Percentiles rank a stretch among this genome's conserved stretches.
These are phyloP conservation scores for Rallus crepitans DNA, from an alignment of 2,797 vertebrate genomes.

Conservation along the genomic window DNA sequence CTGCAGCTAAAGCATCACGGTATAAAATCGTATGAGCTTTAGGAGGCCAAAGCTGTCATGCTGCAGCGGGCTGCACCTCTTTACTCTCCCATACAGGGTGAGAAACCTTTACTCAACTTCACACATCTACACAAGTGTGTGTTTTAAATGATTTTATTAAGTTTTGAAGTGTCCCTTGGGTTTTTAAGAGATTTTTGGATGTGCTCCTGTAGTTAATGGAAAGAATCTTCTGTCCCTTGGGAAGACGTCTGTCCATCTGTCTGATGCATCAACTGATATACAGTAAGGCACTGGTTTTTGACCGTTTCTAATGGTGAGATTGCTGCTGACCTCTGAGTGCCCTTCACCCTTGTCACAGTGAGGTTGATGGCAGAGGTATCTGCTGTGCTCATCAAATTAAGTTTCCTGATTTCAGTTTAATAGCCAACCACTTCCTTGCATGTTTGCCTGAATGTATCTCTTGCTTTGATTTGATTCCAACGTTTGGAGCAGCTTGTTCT, in stretches of 20 bases:
- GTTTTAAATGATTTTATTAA: too few species aligned
- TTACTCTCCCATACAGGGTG: fast-evolving
- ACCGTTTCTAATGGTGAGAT: background rate
- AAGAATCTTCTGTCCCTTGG: background rate
- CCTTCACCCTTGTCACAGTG: background rate
- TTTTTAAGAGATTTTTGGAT: background rate
- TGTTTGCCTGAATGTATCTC: background rate
- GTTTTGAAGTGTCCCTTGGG: background rate
- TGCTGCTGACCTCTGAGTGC: background rate
- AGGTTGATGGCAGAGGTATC: background rate
- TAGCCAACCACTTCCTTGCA: background rate
- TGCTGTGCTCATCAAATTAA: background rate
- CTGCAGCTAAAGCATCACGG: background rate
- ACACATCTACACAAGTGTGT: too few species aligned
- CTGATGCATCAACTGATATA: background rate
- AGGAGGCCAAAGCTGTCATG: background rate
- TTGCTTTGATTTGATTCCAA: background rate
- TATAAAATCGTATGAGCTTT: fast-evolving
- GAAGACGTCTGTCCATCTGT: background rate
- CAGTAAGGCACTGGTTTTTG: background rate
- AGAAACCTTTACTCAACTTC: background rate
- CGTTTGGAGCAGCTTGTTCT: background rate
- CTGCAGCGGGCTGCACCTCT: too few species aligned
- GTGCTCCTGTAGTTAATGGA: background rate
- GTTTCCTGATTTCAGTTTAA: background rate